Percentiles rank a stretch among this genome's conserved stretches.
phyloP scores from a whole-genome alignment of 2,888 invertebrate genomes.

The Cheilosia vernalis region DNA sequence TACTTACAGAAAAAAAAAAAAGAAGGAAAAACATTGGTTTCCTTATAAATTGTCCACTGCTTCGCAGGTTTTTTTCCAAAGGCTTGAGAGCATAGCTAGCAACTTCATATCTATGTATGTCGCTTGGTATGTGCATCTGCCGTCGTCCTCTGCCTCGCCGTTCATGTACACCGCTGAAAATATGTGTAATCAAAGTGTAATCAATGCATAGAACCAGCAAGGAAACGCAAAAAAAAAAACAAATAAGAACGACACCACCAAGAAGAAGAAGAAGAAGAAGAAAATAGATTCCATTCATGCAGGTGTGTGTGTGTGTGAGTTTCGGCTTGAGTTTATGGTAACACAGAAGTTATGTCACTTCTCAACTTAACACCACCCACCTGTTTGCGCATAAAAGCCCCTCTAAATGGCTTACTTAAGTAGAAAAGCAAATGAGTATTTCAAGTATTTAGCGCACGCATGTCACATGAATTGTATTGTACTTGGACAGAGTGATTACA shows the following conservation, averaged over 20 bases:
- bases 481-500: slow-evolving; percentile 37
- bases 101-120: slow-evolving; percentile 3
- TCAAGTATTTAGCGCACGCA: slow-evolving; percentile 63
- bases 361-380: slow-evolving; percentile 48
- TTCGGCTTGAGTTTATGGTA: slow-evolving; percentile 3
- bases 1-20: background rate
- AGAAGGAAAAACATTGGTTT: background rate
- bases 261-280: slow-evolving; percentile 16
- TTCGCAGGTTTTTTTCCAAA: slow-evolving; percentile 6
- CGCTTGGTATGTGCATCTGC: slow-evolving; percentile 9
- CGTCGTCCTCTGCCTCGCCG: background rate
- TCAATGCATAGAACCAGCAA: slow-evolving; percentile 33
- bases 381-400: slow-evolving; percentile 17
- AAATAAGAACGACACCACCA: slow-evolving; percentile 1
- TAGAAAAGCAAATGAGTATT: slow-evolving; percentile 25
- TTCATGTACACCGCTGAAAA: slow-evolving; percentile 9
- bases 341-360: slow-evolving; percentile 52
- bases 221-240: background rate
- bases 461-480: slow-evolving; percentile 55
- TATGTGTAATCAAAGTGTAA: slow-evolving; percentile 39
- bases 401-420: slow-evolving; percentile 34
- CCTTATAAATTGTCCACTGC: slow-evolving; percentile 17
- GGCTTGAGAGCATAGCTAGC: slow-evolving; percentile 12
- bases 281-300: slow-evolving; percentile 30
- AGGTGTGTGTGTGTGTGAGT: background rate